Evolutionary conservation across 2,888 invertebrate species (phyloP).

Genomic region (Steromphala cineraria): DNA sequence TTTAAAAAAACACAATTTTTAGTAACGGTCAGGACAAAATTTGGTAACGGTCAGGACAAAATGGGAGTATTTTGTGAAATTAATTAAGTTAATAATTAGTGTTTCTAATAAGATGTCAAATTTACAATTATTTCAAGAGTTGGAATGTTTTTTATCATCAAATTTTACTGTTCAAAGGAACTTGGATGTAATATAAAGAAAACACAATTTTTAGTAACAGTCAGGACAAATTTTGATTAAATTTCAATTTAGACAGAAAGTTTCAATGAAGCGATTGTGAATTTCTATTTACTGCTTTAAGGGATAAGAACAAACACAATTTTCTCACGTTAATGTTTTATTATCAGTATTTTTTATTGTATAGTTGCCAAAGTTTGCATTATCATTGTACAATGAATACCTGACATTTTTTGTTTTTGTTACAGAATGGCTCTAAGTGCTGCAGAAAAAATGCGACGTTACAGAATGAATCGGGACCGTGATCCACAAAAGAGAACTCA

Average conservation of each 20-base stretch:
- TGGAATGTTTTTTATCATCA: no score
- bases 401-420: not conserved
- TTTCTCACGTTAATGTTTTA: no score
- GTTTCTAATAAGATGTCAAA: not conserved
- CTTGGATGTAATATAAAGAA: no score
- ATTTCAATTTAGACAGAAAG: no score
- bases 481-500: slow-evolving; percentile 12
- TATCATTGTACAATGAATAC: not conserved
- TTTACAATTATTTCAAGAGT: not conserved
- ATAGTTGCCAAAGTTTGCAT: no score
- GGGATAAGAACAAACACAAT: no score
- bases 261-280: no score
- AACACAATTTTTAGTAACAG: not conserved
- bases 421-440: slow-evolving; percentile 29
- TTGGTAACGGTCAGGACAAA: not conserved
- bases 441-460: slow-evolving; percentile 32
- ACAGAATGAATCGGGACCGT: slow-evolving; percentile 23
- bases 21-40: not conserved
- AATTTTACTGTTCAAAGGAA: no score
- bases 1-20: not conserved
- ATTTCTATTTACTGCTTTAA: no score
- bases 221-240: not conserved
- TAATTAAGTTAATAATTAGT: not conserved
- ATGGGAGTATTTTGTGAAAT: not conserved
- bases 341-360: no score